Base-by-base conservation (phyloP, 2,888 invertebrate genomes). In the Cylloceria caligata region DNA sequence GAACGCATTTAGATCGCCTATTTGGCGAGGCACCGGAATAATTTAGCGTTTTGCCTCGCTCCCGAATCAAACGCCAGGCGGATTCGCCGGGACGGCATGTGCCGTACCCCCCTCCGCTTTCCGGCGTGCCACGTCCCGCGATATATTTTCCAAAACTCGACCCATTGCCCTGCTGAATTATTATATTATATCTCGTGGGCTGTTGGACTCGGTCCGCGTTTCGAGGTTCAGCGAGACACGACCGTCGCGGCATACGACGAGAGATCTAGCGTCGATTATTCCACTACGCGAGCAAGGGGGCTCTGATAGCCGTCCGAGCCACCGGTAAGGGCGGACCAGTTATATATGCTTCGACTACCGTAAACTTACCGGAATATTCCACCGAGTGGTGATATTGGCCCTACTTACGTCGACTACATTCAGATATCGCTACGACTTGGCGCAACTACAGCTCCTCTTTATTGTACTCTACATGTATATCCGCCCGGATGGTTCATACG, bases 1-100 rank as follows among this genome's bases (percentile, higher is more conserved):
- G 89, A 90, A 86, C 90, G 89, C 89, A 90, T 90, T 90, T 90
- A 90, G 90, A 90, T 90, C 90, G 90, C 88, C 90, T 89, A 90
- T 90, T 90, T 90, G 90, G 90, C 90, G 89, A 88, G 85, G 87
- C 84, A 80, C 79, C 87, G 87, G 90, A 89, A 90, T 90, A 90
- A 90, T 89, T 90, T 90, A 89, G 87, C 89, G 87, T 90, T 89
- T 88, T 87, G 86, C 87, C 77, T 49, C 81, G 82, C 77, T 80
- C 79, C 68, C 72, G 79, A 83, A 83, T 83, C 82, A 83, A 83
- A 76, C 80, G 62, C 76, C 55, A 45, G 52, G 24, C 21, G 21
- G 49, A 49, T 21, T 76, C 72, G 34, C 42, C 11, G 57, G 65
- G 65, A 67, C 68, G 62, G 62, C 81, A 65, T 65, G 77, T 45